Base-by-base conservation (phyloP, 2,888 invertebrate genomes). In the Erebia aethiops region DNA sequence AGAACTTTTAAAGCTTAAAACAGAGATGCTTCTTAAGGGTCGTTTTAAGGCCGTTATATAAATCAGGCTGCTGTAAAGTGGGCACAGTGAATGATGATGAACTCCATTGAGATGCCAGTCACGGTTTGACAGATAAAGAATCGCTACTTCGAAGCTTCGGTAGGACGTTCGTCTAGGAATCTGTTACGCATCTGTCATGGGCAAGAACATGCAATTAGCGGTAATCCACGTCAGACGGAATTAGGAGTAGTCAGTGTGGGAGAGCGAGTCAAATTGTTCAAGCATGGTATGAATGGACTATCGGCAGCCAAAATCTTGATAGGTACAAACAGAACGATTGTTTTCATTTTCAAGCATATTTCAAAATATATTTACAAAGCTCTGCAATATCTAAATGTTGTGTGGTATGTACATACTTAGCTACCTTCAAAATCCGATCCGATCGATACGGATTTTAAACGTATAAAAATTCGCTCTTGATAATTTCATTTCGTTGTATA, bases 121-220 rank as follows among this genome's bases (percentile, higher is more conserved):
- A 82, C 46, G 68, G 68, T 71, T 67, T 73, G 68, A 77, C 75
- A 82, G 82, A 81, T 83, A 86, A 77, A 79, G 77, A 79, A 81
- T 75, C 79, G 71, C 78, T 79, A 86, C 35, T 35, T n/a, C n/a
- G n/a, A n/a, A n/a, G n/a, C n/a, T n/a, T 75, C 79, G 71, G 46
- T 11, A 14, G 81, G 84, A 84, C 87, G 82, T 77, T 21, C 78
- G 78, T 77, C 76, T 74, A 75, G 77, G 78, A 80, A 81, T 80
- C 82, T 80, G 84, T 84, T 83, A 84, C 84, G 79, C 83, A 81
- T 76, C 75, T 77, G 74, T 81, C 79, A 87, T 86, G 83, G 87
- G 86, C 86, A 87, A 85, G 78, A 85, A 80, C 77, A 80, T 80
- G 84, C 82, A 87, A 90, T 91, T 89, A 90, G 75, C 79, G 77